Percentiles rank a stretch among this genome's conserved stretches.
Conservation (phyloP, 2,113 vertebrate genomes). For the Zosterops pallidus region DNA sequence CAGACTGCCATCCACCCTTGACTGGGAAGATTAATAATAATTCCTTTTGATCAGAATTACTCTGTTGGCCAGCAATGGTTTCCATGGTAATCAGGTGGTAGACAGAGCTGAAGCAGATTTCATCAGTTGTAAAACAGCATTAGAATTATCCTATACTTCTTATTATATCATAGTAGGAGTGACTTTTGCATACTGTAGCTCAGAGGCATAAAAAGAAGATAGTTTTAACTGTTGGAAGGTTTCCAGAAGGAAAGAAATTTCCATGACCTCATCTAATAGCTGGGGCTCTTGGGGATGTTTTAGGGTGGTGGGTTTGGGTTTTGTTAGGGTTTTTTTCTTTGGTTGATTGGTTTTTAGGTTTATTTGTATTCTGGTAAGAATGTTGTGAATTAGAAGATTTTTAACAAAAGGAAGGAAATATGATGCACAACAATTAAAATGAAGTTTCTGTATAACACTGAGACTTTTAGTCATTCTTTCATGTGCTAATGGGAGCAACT, state of each 20-base stretch:
- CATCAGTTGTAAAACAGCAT: slow-evolving; percentile 75
- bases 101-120: slow-evolving; percentile 71
- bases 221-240: slow-evolving; percentile 22
- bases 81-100: slow-evolving; percentile 77
- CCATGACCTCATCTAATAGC: not conserved
- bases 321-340: not conserved
- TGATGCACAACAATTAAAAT: not conserved
- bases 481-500: not conserved
- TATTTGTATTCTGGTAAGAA: not conserved
- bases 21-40: slow-evolving; percentile 77
- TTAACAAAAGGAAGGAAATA: not conserved
- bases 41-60: slow-evolving; percentile 77
- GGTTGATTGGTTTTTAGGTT: not conserved
- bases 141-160: slow-evolving; percentile 74
- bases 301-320: not conserved
- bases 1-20: slow-evolving; percentile 68
- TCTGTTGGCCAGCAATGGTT: slow-evolving; percentile 70
- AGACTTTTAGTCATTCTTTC: not conserved
- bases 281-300: not conserved
- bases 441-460: not conserved
- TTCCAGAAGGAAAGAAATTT: slow-evolving; percentile 32
- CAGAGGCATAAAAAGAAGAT: slow-evolving; percentile 58
- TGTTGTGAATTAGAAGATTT: not conserved
- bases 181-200: slow-evolving; percentile 49
- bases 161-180: slow-evolving; percentile 72